Evolutionary conservation across 2,888 invertebrate genomes (phyloP).

Genomic region (Margaritifera margaritifera): DNA sequence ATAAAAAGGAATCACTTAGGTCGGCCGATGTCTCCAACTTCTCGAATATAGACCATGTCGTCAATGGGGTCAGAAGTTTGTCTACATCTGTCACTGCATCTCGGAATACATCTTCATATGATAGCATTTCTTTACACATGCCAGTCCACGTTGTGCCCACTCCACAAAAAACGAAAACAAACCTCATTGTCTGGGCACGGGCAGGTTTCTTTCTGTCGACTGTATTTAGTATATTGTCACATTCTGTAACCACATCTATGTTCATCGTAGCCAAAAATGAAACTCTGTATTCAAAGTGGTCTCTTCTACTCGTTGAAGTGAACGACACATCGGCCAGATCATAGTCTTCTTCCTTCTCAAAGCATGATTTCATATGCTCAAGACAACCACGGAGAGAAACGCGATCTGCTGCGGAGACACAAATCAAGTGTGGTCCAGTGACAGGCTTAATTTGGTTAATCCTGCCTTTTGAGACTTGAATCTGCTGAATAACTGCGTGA

Average conservation of each 20-base stretch:
- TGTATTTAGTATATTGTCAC: too few relatives aligned
- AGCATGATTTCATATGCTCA: too few relatives aligned
- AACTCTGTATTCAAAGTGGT: slow-evolving; percentile 17
- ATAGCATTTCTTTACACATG: slow-evolving; percentile 53
- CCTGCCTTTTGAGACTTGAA: neutral
- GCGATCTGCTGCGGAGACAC: too few relatives aligned
- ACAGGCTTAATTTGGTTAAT: neutral
- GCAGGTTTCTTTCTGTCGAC: too few relatives aligned
- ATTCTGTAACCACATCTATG: too few relatives aligned
- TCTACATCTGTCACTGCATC: slow-evolving; percentile 41
- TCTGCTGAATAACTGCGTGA: slow-evolving; percentile 49
- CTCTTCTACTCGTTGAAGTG: slow-evolving; percentile 32
- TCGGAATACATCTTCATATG: slow-evolving; percentile 31
- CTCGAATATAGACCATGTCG: slow-evolving; percentile 33
- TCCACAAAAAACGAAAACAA: slow-evolving; percentile 59
- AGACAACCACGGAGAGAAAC: too few relatives aligned
- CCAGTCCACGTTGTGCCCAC: slow-evolving; percentile 60
- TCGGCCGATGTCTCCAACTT: slow-evolving; percentile 26
- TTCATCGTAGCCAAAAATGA: too few relatives aligned
- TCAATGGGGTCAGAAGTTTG: slow-evolving; percentile 22
- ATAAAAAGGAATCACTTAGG: slow-evolving; percentile 33
- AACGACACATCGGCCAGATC: slow-evolving; percentile 30
- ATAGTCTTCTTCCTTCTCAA: slow-evolving; percentile 2
- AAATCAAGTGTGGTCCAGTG: too few relatives aligned
- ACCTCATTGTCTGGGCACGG: neutral